These are phyloP conservation scores for Stenchaetothrips biformis DNA, from an alignment of 2,888 invertebrate genomes.

Conservation along the genomic window DNA sequence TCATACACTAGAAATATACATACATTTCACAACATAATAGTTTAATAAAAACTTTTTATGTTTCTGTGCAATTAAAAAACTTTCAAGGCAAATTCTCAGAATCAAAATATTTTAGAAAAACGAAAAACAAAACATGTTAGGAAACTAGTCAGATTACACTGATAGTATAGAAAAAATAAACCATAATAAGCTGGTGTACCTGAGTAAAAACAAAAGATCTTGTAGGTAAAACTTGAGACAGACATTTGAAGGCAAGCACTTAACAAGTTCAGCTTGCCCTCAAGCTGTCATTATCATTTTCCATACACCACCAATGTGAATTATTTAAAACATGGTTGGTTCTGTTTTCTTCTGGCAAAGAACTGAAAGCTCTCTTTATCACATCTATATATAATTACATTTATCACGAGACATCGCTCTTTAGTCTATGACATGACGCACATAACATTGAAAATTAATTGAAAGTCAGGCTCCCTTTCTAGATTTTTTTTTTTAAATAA, in stretches of 20 bases:
- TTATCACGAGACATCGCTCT: conserved; percentile 19
- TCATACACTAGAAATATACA: conserved; percentile 22
- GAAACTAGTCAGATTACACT: conserved; percentile 20
- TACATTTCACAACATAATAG: conserved; percentile 22
- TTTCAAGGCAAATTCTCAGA: conserved; percentile 23
- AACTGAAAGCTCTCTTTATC: conserved; percentile 23
- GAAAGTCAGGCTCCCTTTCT: conserved; percentile 1
- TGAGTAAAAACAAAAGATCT: background rate
- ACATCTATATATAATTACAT: conserved; percentile 16
- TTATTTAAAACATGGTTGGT: background rate
- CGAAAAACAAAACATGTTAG: conserved; percentile 23
- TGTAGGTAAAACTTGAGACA: background rate
- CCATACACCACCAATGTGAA: background rate
- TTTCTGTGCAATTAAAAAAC: background rate
- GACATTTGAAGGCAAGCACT: conserved; percentile 23
- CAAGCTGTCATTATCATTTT: background rate
- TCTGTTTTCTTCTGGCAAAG: conserved; percentile 15
- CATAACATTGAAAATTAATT: background rate
- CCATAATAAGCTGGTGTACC: conserved; percentile 23
- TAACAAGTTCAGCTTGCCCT: conserved; percentile 3
- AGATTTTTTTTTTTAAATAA: too few relatives aligned
- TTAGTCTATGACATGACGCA: conserved; percentile 15
- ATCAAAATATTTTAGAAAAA: conserved; percentile 24
- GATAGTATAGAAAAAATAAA: conserved; percentile 24
- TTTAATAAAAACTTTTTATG: conserved; percentile 12